Evolutionary conservation across 2,797 vertebrate species (phyloP).

Genomic region (Tadarida brasiliensis): DNA sequence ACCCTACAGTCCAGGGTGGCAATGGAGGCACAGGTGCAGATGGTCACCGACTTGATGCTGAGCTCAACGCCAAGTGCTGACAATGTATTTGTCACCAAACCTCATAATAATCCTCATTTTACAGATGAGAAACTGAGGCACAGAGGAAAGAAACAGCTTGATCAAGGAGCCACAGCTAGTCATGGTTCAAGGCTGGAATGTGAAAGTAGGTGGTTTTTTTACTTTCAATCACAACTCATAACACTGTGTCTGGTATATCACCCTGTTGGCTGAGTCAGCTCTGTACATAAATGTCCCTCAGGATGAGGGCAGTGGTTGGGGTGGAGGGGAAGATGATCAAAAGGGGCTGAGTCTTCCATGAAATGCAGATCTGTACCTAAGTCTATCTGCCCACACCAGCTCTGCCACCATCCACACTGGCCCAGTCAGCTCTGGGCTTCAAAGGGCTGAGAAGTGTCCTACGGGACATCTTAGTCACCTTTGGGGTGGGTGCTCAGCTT

Average conservation of each 20-base stretch:
- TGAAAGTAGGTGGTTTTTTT: not conserved
- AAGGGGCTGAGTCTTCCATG: not conserved
- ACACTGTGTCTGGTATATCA: not conserved
- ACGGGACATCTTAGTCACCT: not conserved
- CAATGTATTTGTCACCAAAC: not conserved
- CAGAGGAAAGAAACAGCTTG: not conserved
- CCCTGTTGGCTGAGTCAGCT: not conserved
- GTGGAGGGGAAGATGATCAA: not conserved
- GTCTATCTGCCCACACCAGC: accelerated
- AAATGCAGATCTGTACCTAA: not conserved
- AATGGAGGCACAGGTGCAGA: not conserved
- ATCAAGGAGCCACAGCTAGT: not conserved
- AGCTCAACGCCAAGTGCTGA: not conserved
- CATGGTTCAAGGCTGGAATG: not conserved
- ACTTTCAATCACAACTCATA: accelerated
- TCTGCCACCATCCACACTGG: accelerated
- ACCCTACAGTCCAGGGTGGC: not conserved
- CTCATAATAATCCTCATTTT: not conserved
- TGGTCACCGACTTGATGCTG: not conserved
- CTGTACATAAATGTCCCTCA: not conserved
- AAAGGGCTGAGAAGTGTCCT: not conserved
- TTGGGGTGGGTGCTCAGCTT: not conserved
- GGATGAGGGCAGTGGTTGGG: not conserved
- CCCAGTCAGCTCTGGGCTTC: not conserved
- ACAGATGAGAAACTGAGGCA: not conserved